A percentile compares a stretch with the other conserved stretches of the same genome.
Conservation (phyloP, 2,888 invertebrate species). For the Rhimphoctona megacephalus region DNA sequence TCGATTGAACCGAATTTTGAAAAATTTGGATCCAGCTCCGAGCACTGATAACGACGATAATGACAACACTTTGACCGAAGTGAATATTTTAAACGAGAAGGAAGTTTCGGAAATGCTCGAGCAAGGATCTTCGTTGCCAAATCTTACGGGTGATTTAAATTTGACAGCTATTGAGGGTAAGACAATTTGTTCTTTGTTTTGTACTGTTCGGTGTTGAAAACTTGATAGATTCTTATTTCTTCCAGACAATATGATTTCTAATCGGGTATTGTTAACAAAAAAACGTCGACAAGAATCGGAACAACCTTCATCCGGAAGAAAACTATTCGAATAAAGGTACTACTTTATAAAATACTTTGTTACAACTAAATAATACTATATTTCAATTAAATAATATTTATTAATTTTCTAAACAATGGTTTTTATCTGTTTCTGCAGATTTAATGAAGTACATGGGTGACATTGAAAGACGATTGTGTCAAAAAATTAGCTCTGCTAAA, state of each 20-base stretch:
- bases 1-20: neutral
- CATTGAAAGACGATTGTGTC: neutral
- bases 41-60: neutral
- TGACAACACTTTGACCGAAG: neutral
- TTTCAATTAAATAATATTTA: neutral
- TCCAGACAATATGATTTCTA: neutral
- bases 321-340: neutral
- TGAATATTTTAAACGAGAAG: neutral
- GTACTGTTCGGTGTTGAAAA: neutral
- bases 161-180: neutral
- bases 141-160: neutral
- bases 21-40: neutral
- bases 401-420: neutral
- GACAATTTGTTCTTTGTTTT: neutral
- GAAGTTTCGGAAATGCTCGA: neutral
- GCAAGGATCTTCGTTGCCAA: neutral
- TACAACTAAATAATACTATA: neutral
- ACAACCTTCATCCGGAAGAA: neutral
- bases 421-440: neutral
- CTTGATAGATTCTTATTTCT: neutral
- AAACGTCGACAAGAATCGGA: neutral
- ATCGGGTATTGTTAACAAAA: neutral
- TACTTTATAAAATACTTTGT: neutral
- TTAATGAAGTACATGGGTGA: neutral
- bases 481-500: neutral